Evolutionary conservation across 2,888 invertebrate genomes (phyloP).

Genomic region (Mythimna loreyi): DNA sequence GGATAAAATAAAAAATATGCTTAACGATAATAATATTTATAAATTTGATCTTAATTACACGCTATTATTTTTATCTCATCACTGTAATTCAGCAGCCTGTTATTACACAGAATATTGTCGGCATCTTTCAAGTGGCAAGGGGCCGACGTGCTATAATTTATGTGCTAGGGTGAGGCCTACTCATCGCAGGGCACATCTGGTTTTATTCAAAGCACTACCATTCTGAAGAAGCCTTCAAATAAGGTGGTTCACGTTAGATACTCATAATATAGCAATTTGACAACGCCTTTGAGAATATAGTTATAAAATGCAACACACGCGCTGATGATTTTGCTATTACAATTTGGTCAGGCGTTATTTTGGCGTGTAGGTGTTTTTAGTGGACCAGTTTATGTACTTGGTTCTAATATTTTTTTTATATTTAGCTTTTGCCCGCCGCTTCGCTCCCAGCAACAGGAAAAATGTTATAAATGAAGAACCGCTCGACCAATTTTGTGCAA

Average conservation of each 20-base stretch:
- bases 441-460: too few relatives aligned
- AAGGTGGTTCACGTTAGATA: slow-evolving; percentile 46
- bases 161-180: slow-evolving; percentile 70
- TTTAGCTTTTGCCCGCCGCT: too few relatives aligned
- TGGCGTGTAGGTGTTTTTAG: too few relatives aligned
- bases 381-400: neutral
- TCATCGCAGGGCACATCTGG: slow-evolving; percentile 78
- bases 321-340: slow-evolving; percentile 48
- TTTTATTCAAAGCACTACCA: slow-evolving; percentile 72
- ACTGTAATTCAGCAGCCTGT: slow-evolving; percentile 70
- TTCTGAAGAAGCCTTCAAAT: slow-evolving; percentile 50
- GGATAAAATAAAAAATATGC: slow-evolving; percentile 39
- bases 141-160: slow-evolving; percentile 83
- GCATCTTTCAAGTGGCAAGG: slow-evolving; percentile 75
- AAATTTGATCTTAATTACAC: slow-evolving; percentile 54
- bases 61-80: slow-evolving; percentile 70
- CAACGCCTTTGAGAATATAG: slow-evolving; percentile 46
- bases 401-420: neutral
- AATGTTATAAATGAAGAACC: too few relatives aligned
- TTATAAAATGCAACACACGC: neutral
- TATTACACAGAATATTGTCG: slow-evolving; percentile 74
- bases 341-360: slow-evolving; percentile 44
- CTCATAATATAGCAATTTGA: slow-evolving; percentile 8
- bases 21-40: slow-evolving; percentile 33
- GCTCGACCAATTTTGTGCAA: too few relatives aligned